phyloP scores from a whole-genome alignment of 1,140 invertebrate species.

The Papilio polytes region DNA sequence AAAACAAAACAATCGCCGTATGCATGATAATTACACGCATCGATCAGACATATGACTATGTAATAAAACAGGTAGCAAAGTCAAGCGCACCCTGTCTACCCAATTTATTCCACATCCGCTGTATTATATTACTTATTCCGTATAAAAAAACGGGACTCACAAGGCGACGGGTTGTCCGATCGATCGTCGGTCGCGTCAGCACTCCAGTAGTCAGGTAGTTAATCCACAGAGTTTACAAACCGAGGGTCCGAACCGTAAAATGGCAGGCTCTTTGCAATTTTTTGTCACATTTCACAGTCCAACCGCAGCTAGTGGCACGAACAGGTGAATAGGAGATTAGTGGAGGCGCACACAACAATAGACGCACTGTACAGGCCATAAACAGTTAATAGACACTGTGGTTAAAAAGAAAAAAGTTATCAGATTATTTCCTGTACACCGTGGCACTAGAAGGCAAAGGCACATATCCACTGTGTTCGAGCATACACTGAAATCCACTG shows the following conservation, averaged over 20 bases:
- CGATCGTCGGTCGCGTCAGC: slow-evolving; percentile 59
- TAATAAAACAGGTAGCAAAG: slow-evolving; percentile 78
- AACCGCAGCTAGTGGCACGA: slow-evolving; percentile 66
- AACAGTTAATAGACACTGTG: slow-evolving; percentile 71
- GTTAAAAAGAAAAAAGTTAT: slow-evolving; percentile 57
- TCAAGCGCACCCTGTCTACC: slow-evolving; percentile 76
- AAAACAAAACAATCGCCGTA: slow-evolving; percentile 35
- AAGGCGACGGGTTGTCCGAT: slow-evolving; percentile 70
- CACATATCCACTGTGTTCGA: slow-evolving; percentile 52
- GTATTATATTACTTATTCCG: slow-evolving; percentile 76
- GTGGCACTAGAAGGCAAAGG: slow-evolving; percentile 50
- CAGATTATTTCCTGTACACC: slow-evolving; percentile 48
- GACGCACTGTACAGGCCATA: slow-evolving; percentile 74
- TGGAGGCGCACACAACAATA: slow-evolving; percentile 75
- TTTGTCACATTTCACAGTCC: slow-evolving; percentile 82
- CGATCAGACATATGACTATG: slow-evolving; percentile 60
- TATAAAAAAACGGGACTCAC: slow-evolving; percentile 73
- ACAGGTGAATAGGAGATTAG: slow-evolving; percentile 81
- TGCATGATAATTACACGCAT: slow-evolving; percentile 52
- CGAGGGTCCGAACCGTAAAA: slow-evolving; percentile 60
- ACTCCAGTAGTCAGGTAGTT: slow-evolving; percentile 75
- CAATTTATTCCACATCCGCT: slow-evolving; percentile 81
- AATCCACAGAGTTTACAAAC: slow-evolving; percentile 77
- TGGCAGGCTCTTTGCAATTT: slow-evolving; percentile 74
- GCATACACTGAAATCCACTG: slow-evolving; percentile 76